Evolutionary conservation across 1,140 invertebrate genomes (phyloP), one percentile per base, ranked within the genome.

Genomic region (Drosophila takahashii): DNA sequence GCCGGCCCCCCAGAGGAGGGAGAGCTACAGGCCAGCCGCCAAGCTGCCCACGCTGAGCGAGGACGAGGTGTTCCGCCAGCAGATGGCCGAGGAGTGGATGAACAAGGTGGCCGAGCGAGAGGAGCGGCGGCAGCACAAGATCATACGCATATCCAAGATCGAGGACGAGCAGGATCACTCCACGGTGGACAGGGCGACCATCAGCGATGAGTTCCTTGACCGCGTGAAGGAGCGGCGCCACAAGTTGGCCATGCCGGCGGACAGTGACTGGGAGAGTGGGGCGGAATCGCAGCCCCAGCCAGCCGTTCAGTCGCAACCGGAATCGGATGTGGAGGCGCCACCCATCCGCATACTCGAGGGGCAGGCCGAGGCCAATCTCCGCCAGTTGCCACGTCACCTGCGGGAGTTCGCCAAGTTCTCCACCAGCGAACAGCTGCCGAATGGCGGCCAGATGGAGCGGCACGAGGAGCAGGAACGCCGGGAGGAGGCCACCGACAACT

Each of bases 71-170:
- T 95, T 96, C 81, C 93, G 96, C 8, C 94, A 95, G 66, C 93
- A 95, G 87, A 97, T 97, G 96, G 97, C 96, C 85, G 94, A 96
- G 65, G 96, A 97, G 91, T 97, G 96, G 92, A 94, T 96, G 89
- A 93, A 94, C 79, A 95, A 96, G 93, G 95, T 97, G 52, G 94
- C 95, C 1, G 95, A 96, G 91, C 93, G 96, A n/a, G 94, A 96
- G 72, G 94, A 97, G 81, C 93, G 96, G 29, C 96, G 95, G 56
- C 94, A 96, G 48, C 94, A 96, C 29, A 96, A 96, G 92, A 93
- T 97, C 13, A 95, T 97, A 15, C 96, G 96, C 93, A 95, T 97
- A 50, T 89, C 89, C 0, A 91, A 91, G 54, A 67, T 91, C 26
- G 89, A 91, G 47, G 89, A 91, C 11, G 76, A 89, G 77, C 72